A percentile compares a stretch with the other conserved stretches of the same genome.
Evolutionary conservation across 1,140 invertebrate genomes (phyloP).

Genomic region (Drosophila kurseongensis): DNA sequence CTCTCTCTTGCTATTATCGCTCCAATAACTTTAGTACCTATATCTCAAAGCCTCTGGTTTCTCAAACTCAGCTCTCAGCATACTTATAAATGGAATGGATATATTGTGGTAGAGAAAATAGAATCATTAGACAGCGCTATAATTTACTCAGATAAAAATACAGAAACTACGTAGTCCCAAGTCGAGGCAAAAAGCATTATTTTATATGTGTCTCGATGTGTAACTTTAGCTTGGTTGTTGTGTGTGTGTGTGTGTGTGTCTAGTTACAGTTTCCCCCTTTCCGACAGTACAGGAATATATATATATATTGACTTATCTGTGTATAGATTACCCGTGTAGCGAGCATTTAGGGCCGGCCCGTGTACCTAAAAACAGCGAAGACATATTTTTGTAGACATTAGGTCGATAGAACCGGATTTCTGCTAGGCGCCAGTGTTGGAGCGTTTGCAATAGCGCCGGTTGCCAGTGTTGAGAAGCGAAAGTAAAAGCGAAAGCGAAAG

Average conservation of each 20-base stretch:
- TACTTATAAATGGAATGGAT: slow-evolving; percentile 1
- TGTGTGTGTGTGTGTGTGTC: slow-evolving; percentile 12
- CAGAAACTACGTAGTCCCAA: neutral
- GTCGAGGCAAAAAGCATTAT: neutral
- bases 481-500: neutral
- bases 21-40: slow-evolving; percentile 56
- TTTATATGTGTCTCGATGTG: slow-evolving; percentile 7
- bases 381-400: slow-evolving; percentile 38
- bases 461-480: slow-evolving; percentile 2
- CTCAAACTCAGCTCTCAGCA: slow-evolving; percentile 18
- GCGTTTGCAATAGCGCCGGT: neutral
- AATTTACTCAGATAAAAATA: slow-evolving; percentile 5
- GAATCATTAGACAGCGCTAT: neutral
- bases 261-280: slow-evolving; percentile 1
- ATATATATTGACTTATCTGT: slow-evolving; percentile 1
- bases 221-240: slow-evolving; percentile 5
- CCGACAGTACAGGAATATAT: neutral
- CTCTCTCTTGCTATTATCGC: slow-evolving; percentile 39
- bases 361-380: slow-evolving; percentile 13
- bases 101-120: slow-evolving; percentile 3
- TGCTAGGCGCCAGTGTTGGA: neutral
- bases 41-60: slow-evolving; percentile 37
- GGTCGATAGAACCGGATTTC: slow-evolving; percentile 7
- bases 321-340: neutral
- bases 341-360: slow-evolving; percentile 11